Evolutionary conservation across 2,113 vertebrate genomes (phyloP).

Genomic region (Spea bombifrons): DNA sequence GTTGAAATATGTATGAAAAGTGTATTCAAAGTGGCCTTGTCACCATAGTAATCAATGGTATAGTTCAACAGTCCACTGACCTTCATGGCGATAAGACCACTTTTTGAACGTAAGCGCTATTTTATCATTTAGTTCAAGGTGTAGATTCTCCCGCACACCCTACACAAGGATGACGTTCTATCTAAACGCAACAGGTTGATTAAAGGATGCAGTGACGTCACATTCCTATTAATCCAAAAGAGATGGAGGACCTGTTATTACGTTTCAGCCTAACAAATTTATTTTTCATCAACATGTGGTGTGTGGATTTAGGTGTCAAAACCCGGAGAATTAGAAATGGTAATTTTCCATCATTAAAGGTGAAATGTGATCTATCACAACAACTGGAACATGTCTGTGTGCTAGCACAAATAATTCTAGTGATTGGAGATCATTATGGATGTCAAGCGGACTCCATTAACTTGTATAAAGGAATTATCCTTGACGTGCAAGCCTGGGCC

Average conservation of each 20-base stretch:
- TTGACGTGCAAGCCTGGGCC: constrained; percentile 72
- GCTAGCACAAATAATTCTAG: constrained; percentile 75
- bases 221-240: constrained; percentile 1
- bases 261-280: constrained; percentile 47
- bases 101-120: too few relatives aligned
- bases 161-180: too few relatives aligned
- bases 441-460: constrained; percentile 77
- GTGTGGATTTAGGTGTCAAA: constrained; percentile 76
- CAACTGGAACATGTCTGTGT: constrained; percentile 80
- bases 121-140: too few relatives aligned
- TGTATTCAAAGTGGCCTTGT: too few relatives aligned
- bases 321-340: constrained; percentile 74
- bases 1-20: too few relatives aligned
- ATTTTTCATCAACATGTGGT: constrained; percentile 70
- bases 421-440: constrained; percentile 82
- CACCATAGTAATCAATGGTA: too few relatives aligned
- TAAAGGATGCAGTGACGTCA: constrained; percentile 6
- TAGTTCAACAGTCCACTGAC: too few relatives aligned
- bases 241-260: constrained; percentile 42
- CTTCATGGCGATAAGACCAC: too few relatives aligned
- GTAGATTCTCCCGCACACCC: too few relatives aligned
- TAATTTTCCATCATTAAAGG: constrained; percentile 82
- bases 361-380: constrained; percentile 83
- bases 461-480: constrained; percentile 76
- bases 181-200: constrained; percentile 22